Evolutionary conservation across 2,113 vertebrate genomes (phyloP).

Genomic region (Prietella phreatophila): DNA sequence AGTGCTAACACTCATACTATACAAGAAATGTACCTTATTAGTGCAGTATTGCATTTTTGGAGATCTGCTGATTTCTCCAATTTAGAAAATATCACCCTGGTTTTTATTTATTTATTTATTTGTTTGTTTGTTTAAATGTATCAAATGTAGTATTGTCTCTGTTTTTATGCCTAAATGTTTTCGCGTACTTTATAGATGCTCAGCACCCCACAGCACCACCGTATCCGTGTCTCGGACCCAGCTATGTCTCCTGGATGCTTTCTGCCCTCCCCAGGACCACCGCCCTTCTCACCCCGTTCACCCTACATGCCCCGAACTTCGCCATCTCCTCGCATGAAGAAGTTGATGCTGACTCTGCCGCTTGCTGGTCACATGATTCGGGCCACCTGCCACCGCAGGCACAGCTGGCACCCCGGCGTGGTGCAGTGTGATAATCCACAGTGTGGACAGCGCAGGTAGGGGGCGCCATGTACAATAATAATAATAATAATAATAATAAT

Average conservation of each 20-base stretch:
- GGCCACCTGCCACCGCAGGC: slow-evolving; percentile 68
- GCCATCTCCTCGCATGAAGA: slow-evolving; percentile 45
- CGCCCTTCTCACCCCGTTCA: background rate
- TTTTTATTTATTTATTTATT: no score
- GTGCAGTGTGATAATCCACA: slow-evolving; percentile 37
- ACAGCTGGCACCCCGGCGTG: slow-evolving; percentile 77
- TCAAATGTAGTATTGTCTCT: no score
- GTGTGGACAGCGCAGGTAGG: slow-evolving; percentile 61
- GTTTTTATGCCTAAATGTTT: background rate
- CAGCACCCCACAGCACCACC: slow-evolving; percentile 28
- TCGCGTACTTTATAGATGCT: slow-evolving; percentile 41
- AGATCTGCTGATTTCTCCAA: background rate
- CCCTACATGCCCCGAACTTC: slow-evolving; percentile 22
- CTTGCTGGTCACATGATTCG: background rate
- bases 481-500: background rate
- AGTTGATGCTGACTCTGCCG: slow-evolving; percentile 43
- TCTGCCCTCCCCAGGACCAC: slow-evolving; percentile 27
- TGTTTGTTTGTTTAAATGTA: no score
- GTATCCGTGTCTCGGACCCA: slow-evolving; percentile 28
- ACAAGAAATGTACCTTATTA: background rate
- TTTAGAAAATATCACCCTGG: no score
- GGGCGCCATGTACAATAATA: background rate
- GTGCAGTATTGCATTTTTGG: no score
- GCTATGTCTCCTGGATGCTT: background rate
- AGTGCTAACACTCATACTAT: background rate